These are phyloP conservation scores for Sterrhoptilus dennistouni DNA, from an alignment of 2,113 vertebrate genomes.

Conservation along the genomic window DNA sequence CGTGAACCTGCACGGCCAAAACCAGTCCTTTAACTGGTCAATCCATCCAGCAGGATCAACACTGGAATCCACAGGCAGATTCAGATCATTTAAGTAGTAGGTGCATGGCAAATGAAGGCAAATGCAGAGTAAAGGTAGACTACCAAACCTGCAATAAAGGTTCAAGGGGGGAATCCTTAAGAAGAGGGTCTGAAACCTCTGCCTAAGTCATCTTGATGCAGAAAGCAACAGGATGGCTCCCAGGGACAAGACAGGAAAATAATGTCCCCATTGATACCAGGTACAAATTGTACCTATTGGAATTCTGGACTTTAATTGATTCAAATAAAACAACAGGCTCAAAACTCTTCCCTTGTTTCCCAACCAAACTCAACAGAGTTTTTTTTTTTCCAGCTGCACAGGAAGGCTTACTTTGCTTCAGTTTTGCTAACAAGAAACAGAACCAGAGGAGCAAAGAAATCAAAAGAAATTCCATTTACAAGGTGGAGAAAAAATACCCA, in stretches of 20 bases:
- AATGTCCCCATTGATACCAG: background rate
- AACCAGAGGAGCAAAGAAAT: background rate
- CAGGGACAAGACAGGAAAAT: background rate
- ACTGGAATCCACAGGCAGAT: background rate
- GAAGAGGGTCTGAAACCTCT: background rate
- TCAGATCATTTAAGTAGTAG: background rate
- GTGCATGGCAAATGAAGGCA: background rate
- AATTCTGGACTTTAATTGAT: background rate
- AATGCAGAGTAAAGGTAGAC: background rate
- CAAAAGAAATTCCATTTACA: background rate
- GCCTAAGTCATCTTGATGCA: background rate
- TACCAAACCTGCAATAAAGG: background rate
- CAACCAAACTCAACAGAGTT: background rate
- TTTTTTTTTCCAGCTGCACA: background rate
- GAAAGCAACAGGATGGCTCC: background rate
- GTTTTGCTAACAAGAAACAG: background rate
- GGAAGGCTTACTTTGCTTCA: background rate
- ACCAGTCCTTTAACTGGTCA: background rate
- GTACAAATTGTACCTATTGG: background rate
- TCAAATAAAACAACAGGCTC: background rate
- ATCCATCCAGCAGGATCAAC: slow-evolving; percentile 1
- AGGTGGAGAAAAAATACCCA: background rate
- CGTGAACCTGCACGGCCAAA: background rate
- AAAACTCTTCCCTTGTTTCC: background rate
- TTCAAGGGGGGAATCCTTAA: background rate